Evolutionary conservation across 2,797 vertebrate species (phyloP).

Genomic region (Emydoidea blandingii): DNA sequence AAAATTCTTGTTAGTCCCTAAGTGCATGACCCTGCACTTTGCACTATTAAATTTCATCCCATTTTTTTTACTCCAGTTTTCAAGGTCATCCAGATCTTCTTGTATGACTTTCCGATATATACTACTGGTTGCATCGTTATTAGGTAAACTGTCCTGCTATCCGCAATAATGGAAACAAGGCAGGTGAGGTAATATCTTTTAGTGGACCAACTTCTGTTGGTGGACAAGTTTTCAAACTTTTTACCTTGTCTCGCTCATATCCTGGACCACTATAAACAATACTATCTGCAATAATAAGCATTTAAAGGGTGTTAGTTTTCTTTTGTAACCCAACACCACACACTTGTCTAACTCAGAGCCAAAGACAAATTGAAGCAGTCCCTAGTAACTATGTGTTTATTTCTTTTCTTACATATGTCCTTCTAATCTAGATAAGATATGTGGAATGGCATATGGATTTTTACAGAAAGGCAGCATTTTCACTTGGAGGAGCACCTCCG

Average conservation of each 20-base stretch:
- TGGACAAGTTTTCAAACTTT: background rate
- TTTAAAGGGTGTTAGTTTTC: background rate
- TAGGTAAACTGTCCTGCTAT: background rate
- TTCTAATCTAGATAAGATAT: background rate
- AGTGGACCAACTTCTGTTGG: background rate
- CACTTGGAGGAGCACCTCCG: background rate
- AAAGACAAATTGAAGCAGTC: too few relatives aligned
- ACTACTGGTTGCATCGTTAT: background rate
- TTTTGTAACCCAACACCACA: background rate
- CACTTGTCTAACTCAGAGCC: background rate
- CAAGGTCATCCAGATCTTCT: background rate
- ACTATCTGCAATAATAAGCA: background rate
- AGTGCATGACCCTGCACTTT: background rate
- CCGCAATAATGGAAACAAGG: background rate
- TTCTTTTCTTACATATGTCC: background rate
- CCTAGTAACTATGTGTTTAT: fast-evolving
- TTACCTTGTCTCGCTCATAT: background rate
- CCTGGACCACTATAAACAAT: background rate
- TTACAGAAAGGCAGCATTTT: background rate
- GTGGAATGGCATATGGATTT: background rate
- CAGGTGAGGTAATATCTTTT: background rate
- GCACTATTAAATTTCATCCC: background rate
- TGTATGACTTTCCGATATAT: background rate
- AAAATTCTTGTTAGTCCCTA: background rate
- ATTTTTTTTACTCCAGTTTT: background rate